Base-by-base conservation (phyloP, 2,888 invertebrate species). In the Oscheius sp. region DNA sequence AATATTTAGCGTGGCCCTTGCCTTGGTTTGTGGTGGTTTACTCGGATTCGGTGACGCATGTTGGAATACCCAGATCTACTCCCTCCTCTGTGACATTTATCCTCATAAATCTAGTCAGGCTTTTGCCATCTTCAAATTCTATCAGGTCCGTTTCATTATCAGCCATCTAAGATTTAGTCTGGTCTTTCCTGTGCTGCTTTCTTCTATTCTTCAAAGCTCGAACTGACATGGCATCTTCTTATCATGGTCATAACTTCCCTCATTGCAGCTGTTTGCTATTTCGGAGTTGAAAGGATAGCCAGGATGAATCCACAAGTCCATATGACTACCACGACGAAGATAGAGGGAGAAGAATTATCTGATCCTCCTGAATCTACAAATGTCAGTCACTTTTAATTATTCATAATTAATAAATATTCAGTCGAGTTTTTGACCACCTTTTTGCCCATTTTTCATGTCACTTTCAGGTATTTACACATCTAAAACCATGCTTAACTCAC, bases 21-120 rank as follows among this genome's bases (percentile, higher is more conserved):
- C 95, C 0, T 91, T 98, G 88, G 87, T 93, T 65, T 94, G 94
- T 87, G 94, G 94, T 72, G 92, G 95, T 83, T 89, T 95, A 0
- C 89, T 98, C 28, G 97, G 97, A 0, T 92, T 98, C 81, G 97
- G 95, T 0, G 97, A 98, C 87, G 93, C 95, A n/a, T 95, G 96
- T 87, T 96, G 92, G 89, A 97, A 97, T 85, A 97, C 97, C 0
- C 89, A 81, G 59, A 59, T 59, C 45, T 96, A 94, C 86, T 93
- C 96, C 0, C 91, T 96, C 73, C 88, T 98, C 36, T 96, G 95
- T 1, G 91, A 92, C 9, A 90, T 94, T 57, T 97, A 93, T 86
- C 90, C 93, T 0, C 91, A 93, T 66, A 92, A 94, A 80, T 78
- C 78, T 41, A 93, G 95, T 0, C 92, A 95, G 12, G 97, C 97